Evolutionary conservation across 35 echinoderm and acorn worm species (phyloP).

Genomic region (Eucidaris tribuloides): DNA sequence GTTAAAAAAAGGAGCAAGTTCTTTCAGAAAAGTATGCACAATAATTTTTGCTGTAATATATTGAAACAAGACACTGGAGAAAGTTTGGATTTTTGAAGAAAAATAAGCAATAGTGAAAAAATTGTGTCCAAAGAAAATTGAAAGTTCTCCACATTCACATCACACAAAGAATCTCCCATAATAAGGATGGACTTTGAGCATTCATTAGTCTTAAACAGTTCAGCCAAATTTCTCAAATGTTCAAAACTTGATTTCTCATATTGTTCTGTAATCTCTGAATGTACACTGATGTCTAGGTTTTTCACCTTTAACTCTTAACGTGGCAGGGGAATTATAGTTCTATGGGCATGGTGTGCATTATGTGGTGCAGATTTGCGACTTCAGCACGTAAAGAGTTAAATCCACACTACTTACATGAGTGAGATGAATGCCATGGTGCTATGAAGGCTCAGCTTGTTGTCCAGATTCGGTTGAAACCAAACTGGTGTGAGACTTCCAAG

Average conservation of each 20-base stretch:
- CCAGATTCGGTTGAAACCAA: neutral
- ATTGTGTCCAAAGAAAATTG: too few species aligned
- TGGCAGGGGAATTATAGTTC: neutral
- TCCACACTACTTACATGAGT: neutral
- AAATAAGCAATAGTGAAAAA: too few species aligned
- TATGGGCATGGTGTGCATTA: too few species aligned
- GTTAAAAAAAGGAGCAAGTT: too few species aligned
- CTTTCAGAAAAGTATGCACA: too few species aligned
- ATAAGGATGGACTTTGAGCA: neutral
- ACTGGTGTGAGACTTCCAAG: neutral
- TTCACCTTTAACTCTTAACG: neutral
- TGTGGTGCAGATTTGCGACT: neutral
- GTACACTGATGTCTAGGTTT: neutral
- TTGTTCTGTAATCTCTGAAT: neutral
- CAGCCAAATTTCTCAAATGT: too few species aligned
- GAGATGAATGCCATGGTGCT: slow-evolving; percentile 27
- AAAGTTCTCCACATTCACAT: too few species aligned
- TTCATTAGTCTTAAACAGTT: too few species aligned
- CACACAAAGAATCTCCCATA: too few species aligned
- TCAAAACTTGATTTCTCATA: neutral
- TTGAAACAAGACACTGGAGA: too few species aligned
- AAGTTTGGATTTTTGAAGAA: too few species aligned
- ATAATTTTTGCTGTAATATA: too few species aligned
- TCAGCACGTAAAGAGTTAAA: neutral
- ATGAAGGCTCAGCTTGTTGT: slow-evolving; percentile 3